These are phyloP conservation scores for Chrysemys picta DNA, from an alignment of 2,113 vertebrate genomes.

Conservation along the genomic window DNA sequence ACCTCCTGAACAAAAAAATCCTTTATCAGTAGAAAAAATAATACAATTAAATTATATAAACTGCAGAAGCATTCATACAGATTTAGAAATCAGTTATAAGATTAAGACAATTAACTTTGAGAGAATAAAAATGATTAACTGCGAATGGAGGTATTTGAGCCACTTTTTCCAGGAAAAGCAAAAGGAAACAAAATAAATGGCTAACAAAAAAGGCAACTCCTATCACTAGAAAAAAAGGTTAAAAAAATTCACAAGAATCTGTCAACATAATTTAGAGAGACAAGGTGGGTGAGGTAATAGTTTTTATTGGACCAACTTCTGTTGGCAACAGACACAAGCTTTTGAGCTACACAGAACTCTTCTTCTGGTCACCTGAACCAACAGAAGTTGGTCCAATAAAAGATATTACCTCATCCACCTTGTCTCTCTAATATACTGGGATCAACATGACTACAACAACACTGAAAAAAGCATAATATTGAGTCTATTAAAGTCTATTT, in stretches of 20 bases:
- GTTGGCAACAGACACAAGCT: too few species aligned
- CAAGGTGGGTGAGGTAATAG: too few species aligned
- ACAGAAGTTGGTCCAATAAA: too few species aligned
- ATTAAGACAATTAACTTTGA: not conserved
- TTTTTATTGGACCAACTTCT: too few species aligned
- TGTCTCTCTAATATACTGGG: too few species aligned
- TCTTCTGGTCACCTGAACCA: too few species aligned
- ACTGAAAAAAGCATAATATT: too few species aligned
- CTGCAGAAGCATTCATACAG: not conserved
- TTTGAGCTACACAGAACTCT: too few species aligned
- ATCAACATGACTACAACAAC: too few species aligned
- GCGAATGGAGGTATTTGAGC: not conserved
- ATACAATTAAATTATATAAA: not conserved
- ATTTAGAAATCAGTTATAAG: not conserved
- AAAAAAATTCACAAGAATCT: not conserved
- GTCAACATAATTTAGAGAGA: not conserved
- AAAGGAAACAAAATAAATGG: not conserved
- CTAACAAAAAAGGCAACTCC: not conserved
- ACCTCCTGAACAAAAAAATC: not conserved
- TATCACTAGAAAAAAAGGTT: not conserved
- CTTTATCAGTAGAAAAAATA: not conserved
- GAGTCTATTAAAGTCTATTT: too few species aligned
- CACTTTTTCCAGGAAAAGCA: not conserved
- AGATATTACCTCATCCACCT: too few species aligned
- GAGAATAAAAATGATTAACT: not conserved